A percentile compares a stretch with the other conserved stretches of the same genome.
Conservation (phyloP, 2,888 invertebrate species). For the Calameuta filiformis region DNA sequence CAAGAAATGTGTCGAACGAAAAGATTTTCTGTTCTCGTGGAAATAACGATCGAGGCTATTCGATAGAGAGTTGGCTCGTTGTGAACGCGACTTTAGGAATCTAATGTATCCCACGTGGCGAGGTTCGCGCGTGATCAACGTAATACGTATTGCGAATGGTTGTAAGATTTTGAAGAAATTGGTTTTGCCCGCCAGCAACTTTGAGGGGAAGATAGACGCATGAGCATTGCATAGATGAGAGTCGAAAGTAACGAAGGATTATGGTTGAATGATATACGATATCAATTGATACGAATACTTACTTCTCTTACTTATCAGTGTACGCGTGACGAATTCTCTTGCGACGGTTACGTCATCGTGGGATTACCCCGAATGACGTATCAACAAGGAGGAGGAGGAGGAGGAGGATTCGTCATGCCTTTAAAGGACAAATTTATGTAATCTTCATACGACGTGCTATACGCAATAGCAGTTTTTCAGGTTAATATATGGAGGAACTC, state of each 20-base stretch:
- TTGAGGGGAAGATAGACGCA: constrained; percentile 55
- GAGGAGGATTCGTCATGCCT: neutral
- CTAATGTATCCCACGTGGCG: neutral
- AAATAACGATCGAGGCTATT: neutral
- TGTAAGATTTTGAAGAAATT: neutral
- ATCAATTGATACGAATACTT: constrained; percentile 5
- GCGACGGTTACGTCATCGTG: neutral
- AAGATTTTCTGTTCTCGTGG: no score
- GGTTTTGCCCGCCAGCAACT: constrained; percentile 51
- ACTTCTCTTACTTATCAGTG: constrained; percentile 4
- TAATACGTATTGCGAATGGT: neutral
- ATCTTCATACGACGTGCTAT: constrained; percentile 5
- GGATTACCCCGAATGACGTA: neutral
- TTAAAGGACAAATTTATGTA: constrained; percentile 5
- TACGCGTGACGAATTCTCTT: neutral
- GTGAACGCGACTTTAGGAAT: neutral
- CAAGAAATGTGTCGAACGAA: no score
- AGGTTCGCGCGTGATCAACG: neutral
- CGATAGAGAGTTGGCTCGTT: neutral
- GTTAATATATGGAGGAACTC: neutral
- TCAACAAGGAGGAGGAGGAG: neutral
- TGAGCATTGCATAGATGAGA: constrained; percentile 41
- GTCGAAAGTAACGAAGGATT: constrained; percentile 24
- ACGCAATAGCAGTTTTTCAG: constrained; percentile 4
- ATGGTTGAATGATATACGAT: constrained; percentile 16